Evolutionary conservation across 2,113 vertebrate genomes (phyloP).

Genomic region (Ariopsis seemanni): DNA sequence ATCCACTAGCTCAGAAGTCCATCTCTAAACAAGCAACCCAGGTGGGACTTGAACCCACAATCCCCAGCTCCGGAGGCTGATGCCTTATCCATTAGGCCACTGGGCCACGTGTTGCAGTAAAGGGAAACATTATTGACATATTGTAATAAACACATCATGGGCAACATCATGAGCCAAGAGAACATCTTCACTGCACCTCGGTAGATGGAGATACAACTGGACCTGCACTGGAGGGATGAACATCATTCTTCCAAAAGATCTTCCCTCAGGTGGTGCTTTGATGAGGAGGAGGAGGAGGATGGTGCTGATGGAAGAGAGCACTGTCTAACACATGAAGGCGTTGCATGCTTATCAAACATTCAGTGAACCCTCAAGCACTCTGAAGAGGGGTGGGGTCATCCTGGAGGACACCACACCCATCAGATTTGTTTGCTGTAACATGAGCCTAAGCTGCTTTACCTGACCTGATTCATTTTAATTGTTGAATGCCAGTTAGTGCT

Average conservation of each 20-base stretch:
- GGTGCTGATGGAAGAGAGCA: background rate
- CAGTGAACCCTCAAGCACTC: background rate
- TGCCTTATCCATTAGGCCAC: constrained; percentile 99
- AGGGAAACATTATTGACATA: background rate
- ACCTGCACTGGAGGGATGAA: background rate
- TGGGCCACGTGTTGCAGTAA: constrained; percentile 54
- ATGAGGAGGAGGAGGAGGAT: background rate
- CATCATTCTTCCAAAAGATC: background rate
- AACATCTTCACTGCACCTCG: background rate
- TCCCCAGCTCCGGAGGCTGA: constrained; percentile 97
- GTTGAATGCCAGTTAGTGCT: too few relatives aligned
- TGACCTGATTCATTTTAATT: too few relatives aligned
- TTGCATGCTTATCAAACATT: background rate
- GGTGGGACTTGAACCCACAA: constrained; percentile 81
- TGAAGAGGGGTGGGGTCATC: background rate
- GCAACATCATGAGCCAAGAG: background rate
- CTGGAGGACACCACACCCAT: background rate
- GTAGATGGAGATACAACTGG: background rate
- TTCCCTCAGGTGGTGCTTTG: background rate
- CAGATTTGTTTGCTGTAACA: background rate
- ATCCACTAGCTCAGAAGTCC: background rate
- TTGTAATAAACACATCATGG: background rate
- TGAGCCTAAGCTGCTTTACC: too few relatives aligned
- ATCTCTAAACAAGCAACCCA: background rate
- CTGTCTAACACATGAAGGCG: background rate